A percentile compares a stretch with the other conserved stretches of the same genome.
Conservation (phyloP, 2,113 vertebrate species). For the Anguilla japonica region DNA sequence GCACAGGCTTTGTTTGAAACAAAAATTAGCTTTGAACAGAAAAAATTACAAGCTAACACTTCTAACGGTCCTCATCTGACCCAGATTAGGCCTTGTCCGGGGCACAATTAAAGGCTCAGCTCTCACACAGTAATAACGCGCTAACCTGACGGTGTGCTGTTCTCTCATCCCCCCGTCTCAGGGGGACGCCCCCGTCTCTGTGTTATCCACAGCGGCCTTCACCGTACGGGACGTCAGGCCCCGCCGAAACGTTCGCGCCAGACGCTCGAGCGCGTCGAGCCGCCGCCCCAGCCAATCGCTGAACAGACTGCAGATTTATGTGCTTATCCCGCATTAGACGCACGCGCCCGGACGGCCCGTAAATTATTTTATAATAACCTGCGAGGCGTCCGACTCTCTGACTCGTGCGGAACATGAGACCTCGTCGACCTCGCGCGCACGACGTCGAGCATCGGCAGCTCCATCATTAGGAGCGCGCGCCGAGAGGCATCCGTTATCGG, state of each 20-base stretch:
- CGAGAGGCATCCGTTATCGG: slow-evolving; percentile 49
- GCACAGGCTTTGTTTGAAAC: neutral
- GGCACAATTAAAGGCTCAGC: slow-evolving; percentile 83
- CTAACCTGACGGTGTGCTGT: slow-evolving; percentile 79
- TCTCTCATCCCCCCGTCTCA: slow-evolving; percentile 72
- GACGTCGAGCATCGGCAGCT: slow-evolving; percentile 74
- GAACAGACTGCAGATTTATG: slow-evolving; percentile 87
- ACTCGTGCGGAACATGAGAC: slow-evolving; percentile 82
- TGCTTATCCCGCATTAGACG: slow-evolving; percentile 89
- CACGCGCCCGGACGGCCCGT: slow-evolving; percentile 83
- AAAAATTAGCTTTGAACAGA: neutral
- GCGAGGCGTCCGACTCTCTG: slow-evolving; percentile 81
- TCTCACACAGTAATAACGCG: slow-evolving; percentile 84
- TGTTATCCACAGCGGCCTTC: slow-evolving; percentile 87
- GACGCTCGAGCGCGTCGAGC: slow-evolving; percentile 74
- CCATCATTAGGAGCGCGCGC: slow-evolving; percentile 52
- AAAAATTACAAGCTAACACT: slow-evolving; percentile 66
- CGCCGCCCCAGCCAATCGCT: slow-evolving; percentile 67
- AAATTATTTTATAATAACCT: slow-evolving; percentile 89
- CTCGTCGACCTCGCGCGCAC: slow-evolving; percentile 86
- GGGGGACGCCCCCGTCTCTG: slow-evolving; percentile 78
- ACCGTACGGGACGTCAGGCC: slow-evolving; percentile 80
- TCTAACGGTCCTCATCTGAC: slow-evolving; percentile 77
- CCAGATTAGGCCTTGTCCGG: slow-evolving; percentile 75
- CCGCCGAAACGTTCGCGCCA: slow-evolving; percentile 77